Conservation (phyloP, 2,113 vertebrate genomes). For the Patagioenas fasciata region DNA sequence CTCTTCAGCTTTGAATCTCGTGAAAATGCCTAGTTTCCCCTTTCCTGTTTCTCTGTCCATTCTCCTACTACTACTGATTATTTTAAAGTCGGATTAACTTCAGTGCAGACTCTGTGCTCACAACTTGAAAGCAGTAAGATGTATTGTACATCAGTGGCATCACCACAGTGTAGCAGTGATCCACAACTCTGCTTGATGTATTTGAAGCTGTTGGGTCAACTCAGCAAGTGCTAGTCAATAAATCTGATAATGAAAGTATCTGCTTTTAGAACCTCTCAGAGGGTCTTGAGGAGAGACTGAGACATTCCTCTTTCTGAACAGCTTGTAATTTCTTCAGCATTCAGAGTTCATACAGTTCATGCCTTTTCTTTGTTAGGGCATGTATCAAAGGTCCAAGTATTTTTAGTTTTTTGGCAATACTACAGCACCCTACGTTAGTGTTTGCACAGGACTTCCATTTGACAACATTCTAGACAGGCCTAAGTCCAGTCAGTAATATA, state of each 20-base stretch:
- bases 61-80: neutral
- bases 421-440: neutral
- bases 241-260: neutral
- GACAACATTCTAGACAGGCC: neutral
- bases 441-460: neutral
- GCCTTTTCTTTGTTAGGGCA: neutral
- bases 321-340: neutral
- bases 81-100: neutral
- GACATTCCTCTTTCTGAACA: accelerated
- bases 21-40: neutral
- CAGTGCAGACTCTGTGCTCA: neutral
- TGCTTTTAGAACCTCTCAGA: neutral
- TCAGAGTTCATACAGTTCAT: neutral
- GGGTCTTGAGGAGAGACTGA: neutral
- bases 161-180: neutral
- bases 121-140: neutral
- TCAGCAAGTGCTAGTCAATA: neutral
- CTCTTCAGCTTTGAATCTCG: neutral
- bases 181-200: neutral
- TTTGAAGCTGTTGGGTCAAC: neutral
- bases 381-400: neutral
- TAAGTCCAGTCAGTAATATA: neutral
- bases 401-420: neutral
- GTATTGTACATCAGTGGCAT: neutral
- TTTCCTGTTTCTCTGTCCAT: neutral